Conservation (phyloP, 2,888 invertebrate species). For the Phasia obesa region DNA sequence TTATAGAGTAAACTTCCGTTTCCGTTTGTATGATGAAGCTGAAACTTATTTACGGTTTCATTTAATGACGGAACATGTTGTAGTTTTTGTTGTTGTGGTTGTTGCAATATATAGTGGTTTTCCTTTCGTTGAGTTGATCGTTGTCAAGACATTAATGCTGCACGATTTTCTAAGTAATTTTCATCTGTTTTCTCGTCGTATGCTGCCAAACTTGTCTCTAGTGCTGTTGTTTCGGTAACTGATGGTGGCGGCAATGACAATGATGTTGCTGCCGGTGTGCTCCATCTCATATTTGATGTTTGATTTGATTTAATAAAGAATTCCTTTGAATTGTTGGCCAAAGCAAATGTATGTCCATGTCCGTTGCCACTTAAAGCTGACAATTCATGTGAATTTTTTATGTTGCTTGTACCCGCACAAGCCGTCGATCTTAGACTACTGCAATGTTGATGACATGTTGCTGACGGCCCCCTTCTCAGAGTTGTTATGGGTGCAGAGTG, state of each 20-base stretch:
- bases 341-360: constrained; percentile 23
- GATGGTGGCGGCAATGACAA: constrained; percentile 9
- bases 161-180: constrained; percentile 52
- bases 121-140: not conserved
- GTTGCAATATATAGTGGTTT: constrained; percentile 2
- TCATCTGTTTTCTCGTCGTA: constrained; percentile 11
- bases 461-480: constrained; percentile 4
- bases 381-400: constrained; percentile 71
- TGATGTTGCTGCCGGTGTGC: constrained; percentile 32
- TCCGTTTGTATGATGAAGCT: constrained; percentile 49
- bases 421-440: constrained; percentile 51
- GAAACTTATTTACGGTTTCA: constrained; percentile 52
- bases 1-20: constrained; percentile 61
- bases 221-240: constrained; percentile 37
- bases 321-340: constrained; percentile 56
- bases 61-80: constrained; percentile 67
- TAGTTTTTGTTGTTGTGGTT: constrained; percentile 58
- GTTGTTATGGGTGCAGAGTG: constrained; percentile 73
- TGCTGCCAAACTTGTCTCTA: constrained; percentile 46
- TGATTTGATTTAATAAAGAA: constrained; percentile 44
- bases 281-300: constrained; percentile 59
- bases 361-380: constrained; percentile 53
- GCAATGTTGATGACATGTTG: constrained; percentile 70
- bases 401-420: constrained; percentile 1
- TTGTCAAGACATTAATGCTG: constrained; percentile 59